Base-by-base conservation (phyloP, 2,113 vertebrate genomes). In the Haemorhous mexicanus region DNA sequence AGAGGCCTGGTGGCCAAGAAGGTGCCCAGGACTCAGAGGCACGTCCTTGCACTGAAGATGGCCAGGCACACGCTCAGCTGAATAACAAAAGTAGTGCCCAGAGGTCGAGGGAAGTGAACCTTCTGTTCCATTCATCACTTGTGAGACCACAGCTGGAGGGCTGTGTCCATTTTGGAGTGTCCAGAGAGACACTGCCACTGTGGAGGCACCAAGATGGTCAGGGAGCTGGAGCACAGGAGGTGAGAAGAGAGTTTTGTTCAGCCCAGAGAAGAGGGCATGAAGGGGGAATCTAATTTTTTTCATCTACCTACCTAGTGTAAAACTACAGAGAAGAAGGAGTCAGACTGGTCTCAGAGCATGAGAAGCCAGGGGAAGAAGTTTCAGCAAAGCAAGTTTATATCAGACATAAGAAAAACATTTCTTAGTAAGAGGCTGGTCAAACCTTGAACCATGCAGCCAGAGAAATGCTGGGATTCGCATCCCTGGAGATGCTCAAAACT, bases 71-170 rank as follows among this genome's bases (percentile, higher is more conserved):
- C 10, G 3, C 8, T 2, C 30, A 69, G 16, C 11, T 70, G 37
- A 17, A 27, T 22, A 81, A 37, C 16, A 66, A 4, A 62, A 50
- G 7, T 27, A 22, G 4, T 53, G n/a, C 18, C 46, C 44, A 41
- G 64, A 58, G 28, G 50, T 16, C 1, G 1, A 74, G 11, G 26
- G 23, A 49, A 63, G 63, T 8, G 18, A 41, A 43, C 9, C 11
- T 35, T 75, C 12, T 16, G 4, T 14, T 62, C n/a, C 30, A 0
- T 13, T 49, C 2, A 4, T 26, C 23, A 49, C 13, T 26, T 46
- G 5, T 59, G 56, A 84, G 46, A 66, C 33, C n/a, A 58, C 12
- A 35, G 64, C 37, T 80, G 59, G 50, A 62, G 59, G 1, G 1
- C 28, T 24, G 39, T 50, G 69, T 33, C 56, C 53, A 75, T 1